These are phyloP conservation scores for Gymnobelideus leadbeateri DNA, from an alignment of 2,113 vertebrate genomes.

Conservation along the genomic window DNA sequence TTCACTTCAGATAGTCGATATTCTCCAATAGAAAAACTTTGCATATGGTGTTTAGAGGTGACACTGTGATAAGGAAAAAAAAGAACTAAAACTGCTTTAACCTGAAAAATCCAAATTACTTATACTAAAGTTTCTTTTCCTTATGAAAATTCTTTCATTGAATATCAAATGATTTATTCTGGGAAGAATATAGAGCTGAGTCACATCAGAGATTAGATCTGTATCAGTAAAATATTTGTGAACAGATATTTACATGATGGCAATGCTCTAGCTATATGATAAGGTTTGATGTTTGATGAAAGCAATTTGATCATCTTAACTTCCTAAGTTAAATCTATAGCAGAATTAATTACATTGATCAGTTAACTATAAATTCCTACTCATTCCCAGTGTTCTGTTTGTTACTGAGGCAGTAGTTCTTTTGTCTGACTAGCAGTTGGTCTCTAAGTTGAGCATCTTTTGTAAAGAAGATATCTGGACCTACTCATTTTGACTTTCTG, in stretches of 20 bases:
- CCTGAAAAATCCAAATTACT: constrained; percentile 18
- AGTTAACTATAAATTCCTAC: constrained; percentile 69
- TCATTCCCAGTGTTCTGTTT: constrained; percentile 23
- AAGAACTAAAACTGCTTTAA: constrained; percentile 37
- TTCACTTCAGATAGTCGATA: constrained; percentile 30
- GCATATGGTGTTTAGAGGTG: constrained; percentile 23
- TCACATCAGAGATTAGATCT: constrained; percentile 35
- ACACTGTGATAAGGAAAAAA: neutral
- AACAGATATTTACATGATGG: neutral
- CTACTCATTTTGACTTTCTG: neutral
- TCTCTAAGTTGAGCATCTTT: neutral
- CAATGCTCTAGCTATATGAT: neutral
- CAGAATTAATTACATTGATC: constrained; percentile 50
- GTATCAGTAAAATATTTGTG: constrained; percentile 23
- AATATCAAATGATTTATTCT: constrained; percentile 11
- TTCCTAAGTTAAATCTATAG: constrained; percentile 46
- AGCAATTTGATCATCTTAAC: constrained; percentile 11
- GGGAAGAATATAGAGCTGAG: neutral
- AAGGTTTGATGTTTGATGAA: constrained; percentile 5
- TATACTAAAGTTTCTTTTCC: neutral
- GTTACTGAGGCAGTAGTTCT: neutral
- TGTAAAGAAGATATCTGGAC: neutral
- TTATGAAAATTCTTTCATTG: constrained; percentile 31
- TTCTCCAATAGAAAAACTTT: constrained; percentile 18
- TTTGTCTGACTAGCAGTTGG: neutral